Conservation (phyloP, 64 coral and sea anemone species). For the Pocillopora verrucosa region DNA sequence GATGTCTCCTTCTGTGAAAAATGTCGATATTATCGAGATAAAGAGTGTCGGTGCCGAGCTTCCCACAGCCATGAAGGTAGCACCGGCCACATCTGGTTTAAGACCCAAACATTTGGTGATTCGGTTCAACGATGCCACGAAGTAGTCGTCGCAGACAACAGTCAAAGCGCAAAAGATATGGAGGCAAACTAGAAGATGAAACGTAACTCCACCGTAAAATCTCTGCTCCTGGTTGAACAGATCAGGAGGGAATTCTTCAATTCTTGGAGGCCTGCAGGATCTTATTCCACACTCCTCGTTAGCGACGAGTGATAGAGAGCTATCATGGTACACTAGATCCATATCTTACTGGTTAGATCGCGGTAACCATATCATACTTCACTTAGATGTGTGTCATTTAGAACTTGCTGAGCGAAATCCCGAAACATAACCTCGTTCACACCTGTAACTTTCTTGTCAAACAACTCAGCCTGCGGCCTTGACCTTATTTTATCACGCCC, state of each 20-base stretch:
- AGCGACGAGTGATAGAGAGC: neutral
- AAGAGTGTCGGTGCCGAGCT: slow-evolving; percentile 89
- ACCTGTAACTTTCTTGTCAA: neutral
- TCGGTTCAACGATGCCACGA: slow-evolving; percentile 83
- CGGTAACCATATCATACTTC: neutral
- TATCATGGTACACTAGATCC: slow-evolving; percentile 9
- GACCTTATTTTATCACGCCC: neutral
- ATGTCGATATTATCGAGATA: slow-evolving; percentile 86
- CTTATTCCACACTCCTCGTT: slow-evolving; percentile 43
- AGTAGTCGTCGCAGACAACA: slow-evolving; percentile 88
- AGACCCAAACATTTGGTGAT: slow-evolving; percentile 78
- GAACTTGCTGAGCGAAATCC: neutral
- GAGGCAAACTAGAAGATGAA: slow-evolving; percentile 75
- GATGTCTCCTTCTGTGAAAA: slow-evolving; percentile 94
- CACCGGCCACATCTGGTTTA: slow-evolving; percentile 87
- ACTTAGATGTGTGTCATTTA: neutral
- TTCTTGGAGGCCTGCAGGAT: slow-evolving; percentile 75
- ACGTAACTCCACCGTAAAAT: slow-evolving; percentile 72
- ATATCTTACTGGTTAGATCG: slow-evolving; percentile 2
- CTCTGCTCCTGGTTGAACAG: slow-evolving; percentile 82
- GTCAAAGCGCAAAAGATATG: slow-evolving; percentile 91
- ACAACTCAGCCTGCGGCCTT: neutral
- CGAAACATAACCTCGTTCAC: neutral
- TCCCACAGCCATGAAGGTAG: slow-evolving; percentile 92
- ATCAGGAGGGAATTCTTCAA: slow-evolving; percentile 89